Conservation (phyloP, 2,888 invertebrate genomes). For the Coelogynopora nodosa region DNA sequence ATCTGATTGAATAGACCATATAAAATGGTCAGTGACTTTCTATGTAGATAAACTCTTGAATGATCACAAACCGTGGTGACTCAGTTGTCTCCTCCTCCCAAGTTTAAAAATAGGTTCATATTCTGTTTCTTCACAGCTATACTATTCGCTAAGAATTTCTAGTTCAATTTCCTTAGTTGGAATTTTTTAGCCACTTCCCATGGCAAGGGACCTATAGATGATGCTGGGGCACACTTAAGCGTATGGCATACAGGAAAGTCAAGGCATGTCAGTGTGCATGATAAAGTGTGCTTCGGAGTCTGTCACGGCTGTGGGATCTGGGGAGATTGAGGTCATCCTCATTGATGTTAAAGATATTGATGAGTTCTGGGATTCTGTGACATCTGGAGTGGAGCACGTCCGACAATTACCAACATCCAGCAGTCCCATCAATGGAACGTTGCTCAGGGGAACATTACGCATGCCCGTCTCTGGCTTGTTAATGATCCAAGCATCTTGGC, state of each 20-base stretch:
- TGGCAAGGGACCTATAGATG: no score
- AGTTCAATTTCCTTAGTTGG: no score
- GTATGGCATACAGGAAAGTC: not conserved
- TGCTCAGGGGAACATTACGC: not conserved
- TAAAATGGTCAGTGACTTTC: not conserved
- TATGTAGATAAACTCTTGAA: not conserved
- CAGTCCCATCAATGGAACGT: not conserved
- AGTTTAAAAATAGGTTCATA: no score
- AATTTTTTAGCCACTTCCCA: no score
- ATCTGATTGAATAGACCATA: not conserved
- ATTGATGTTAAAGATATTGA: not conserved
- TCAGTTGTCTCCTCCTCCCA: no score
- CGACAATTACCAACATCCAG: not conserved
- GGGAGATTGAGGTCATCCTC: not conserved
- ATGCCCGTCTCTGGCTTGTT: not conserved
- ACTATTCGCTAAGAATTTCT: no score
- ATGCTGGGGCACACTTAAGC: no score
- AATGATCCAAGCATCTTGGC: not conserved
- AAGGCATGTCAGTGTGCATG: not conserved
- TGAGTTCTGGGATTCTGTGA: not conserved
- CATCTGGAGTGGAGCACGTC: no score
- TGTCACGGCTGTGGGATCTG: not conserved
- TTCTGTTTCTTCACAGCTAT: no score
- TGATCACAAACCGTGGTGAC: no score
- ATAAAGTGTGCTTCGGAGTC: not conserved